These are phyloP conservation scores for Pseudolaguvia tuberculata DNA, from an alignment of 2,113 vertebrate genomes.

Conservation along the genomic window DNA sequence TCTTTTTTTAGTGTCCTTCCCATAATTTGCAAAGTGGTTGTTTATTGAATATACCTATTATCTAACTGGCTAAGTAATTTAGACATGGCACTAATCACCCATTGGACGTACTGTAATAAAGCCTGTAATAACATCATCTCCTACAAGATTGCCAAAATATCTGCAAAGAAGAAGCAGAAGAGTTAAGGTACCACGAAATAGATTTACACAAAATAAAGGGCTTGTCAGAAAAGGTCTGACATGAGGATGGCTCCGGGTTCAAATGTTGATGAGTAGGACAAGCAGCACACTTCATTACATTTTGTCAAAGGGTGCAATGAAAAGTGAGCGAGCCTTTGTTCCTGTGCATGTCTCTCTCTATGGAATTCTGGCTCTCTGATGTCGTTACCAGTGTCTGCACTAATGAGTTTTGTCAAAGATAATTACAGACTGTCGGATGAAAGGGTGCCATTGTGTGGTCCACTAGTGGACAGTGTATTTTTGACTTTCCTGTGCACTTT, in stretches of 20 bases:
- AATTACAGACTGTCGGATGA: conserved; percentile 77
- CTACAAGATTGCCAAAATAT: conserved; percentile 61
- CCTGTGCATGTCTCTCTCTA: conserved; percentile 70
- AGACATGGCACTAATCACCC: conserved; percentile 59
- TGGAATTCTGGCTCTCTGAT: conserved; percentile 74
- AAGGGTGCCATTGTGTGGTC: conserved; percentile 78
- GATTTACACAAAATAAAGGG: conserved; percentile 66
- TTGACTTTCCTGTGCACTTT: conserved; percentile 70
- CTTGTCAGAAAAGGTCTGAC: conserved; percentile 70
- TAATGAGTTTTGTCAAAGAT: conserved; percentile 87
- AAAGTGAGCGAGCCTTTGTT: conserved; percentile 75
- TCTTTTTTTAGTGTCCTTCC: conserved; percentile 46
- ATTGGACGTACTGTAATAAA: conserved; percentile 57
- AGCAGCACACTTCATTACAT: conserved; percentile 82
- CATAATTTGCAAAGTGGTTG: conserved; percentile 40
- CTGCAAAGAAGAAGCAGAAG: conserved; percentile 61
- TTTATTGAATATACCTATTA: conserved; percentile 57
- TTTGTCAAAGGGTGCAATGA: conserved; percentile 77
- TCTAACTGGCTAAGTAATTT: conserved; percentile 57
- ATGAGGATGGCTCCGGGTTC: conserved; percentile 70
- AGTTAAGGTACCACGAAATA: conserved; percentile 60
- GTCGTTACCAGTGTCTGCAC: conserved; percentile 72
- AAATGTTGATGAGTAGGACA: conserved; percentile 69
- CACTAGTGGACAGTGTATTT: conserved; percentile 61
- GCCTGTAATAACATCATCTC: conserved; percentile 58